Conservation (phyloP, 2,797 vertebrate species). For the Peromyscus eremicus region DNA sequence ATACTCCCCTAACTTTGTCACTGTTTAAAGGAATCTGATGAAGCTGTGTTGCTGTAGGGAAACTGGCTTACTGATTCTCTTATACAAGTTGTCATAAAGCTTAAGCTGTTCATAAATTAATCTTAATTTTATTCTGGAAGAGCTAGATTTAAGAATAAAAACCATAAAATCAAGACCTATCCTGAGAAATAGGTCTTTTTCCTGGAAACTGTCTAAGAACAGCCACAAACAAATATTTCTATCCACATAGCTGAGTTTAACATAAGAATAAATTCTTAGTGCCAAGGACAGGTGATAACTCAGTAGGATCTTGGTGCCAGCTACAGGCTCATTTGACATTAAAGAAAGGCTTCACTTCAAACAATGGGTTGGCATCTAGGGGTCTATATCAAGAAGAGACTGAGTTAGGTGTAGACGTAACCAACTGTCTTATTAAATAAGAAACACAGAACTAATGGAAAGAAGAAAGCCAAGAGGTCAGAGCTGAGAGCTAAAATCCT, state of each 20-base stretch:
- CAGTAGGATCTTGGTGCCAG: too few species aligned
- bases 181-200: background rate
- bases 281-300: background rate
- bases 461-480: too few species aligned
- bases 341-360: background rate
- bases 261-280: background rate
- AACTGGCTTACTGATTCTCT: conserved; percentile 5
- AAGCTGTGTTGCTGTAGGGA: background rate
- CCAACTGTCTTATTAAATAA: too few species aligned
- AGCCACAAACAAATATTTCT: background rate
- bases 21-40: conserved; percentile 33
- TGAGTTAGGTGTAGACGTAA: too few species aligned
- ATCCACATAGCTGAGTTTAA: background rate
- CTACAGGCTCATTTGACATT: background rate
- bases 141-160: conserved; percentile 29
- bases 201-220: background rate
- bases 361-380: background rate
- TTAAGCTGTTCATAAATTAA: conserved; percentile 18
- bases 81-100: background rate
- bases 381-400: background rate
- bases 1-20: background rate
- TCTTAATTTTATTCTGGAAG: conserved; percentile 9
- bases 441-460: too few species aligned
- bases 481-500: too few species aligned
- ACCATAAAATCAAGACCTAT: background rate